Conservation (phyloP, 1,140 invertebrate genomes). For the Melipona quadrifasciata region DNA sequence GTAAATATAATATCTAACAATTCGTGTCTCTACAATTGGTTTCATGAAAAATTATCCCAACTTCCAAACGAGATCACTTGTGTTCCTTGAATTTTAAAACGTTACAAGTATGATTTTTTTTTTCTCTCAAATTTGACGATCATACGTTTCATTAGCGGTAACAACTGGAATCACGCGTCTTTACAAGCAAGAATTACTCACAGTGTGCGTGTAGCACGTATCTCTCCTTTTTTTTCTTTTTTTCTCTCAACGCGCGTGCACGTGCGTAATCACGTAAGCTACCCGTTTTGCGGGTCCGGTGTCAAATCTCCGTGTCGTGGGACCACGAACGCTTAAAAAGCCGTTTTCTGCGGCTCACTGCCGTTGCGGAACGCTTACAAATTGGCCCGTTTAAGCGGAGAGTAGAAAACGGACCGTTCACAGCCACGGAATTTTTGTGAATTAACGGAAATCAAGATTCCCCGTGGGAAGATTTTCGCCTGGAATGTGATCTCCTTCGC, state of each 20-base stretch:
- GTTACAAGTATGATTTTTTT: too few species aligned
- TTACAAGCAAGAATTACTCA: too few species aligned
- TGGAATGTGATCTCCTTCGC: background rate
- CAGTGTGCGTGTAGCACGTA: too few species aligned
- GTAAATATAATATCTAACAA: too few species aligned
- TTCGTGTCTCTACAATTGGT: too few species aligned
- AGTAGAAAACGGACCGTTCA: background rate
- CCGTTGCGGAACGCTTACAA: slow-evolving; percentile 17
- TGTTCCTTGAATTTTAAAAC: too few species aligned
- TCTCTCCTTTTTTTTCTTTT: background rate
- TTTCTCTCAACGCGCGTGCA: background rate
- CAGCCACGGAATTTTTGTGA: background rate
- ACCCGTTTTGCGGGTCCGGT: slow-evolving; percentile 71
- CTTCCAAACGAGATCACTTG: too few species aligned
- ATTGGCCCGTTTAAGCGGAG: background rate
- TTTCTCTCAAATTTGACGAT: too few species aligned
- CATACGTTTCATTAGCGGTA: too few species aligned
- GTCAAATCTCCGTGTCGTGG: slow-evolving; percentile 79
- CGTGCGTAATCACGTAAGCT: slow-evolving; percentile 57
- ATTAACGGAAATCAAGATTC: background rate
- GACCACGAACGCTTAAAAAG: slow-evolving; percentile 61
- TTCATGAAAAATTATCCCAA: too few species aligned
- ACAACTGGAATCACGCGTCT: too few species aligned
- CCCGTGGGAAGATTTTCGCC: background rate
- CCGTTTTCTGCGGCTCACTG: slow-evolving; percentile 14